A percentile compares a stretch with the other conserved stretches of the same genome.
phyloP scores from a whole-genome alignment of 2,888 invertebrate genomes.

The Mermis nigrescens region DNA sequence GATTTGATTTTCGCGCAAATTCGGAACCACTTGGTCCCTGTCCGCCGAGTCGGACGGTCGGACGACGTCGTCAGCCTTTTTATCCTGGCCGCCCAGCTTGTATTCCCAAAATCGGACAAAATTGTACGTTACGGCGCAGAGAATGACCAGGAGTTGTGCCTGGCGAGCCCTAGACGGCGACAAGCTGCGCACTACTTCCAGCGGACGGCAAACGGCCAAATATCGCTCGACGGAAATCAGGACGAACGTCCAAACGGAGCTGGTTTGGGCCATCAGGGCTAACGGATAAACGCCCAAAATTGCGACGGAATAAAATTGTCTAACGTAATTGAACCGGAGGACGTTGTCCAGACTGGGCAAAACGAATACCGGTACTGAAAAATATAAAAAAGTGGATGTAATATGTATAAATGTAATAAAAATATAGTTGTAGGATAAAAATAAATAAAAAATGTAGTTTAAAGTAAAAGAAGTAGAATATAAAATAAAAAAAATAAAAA shows the following conservation, averaged over 20 bases:
- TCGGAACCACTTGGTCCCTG: not conserved
- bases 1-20: not conserved
- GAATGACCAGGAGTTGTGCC: not conserved
- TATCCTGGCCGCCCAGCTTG: no score
- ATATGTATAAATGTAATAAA: no score
- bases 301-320: not conserved
- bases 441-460: no score
- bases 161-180: not conserved
- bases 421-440: no score
- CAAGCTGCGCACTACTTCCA: not conserved
- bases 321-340: not conserved
- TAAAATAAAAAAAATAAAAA: no score
- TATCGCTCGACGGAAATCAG: not conserved
- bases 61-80: no score
- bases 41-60: no score
- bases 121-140: not conserved
- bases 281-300: not conserved
- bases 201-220: constrained; percentile 1
- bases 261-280: not conserved
- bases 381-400: no score
- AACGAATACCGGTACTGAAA: constrained; percentile 1
- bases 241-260: constrained; percentile 1
- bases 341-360: not conserved
- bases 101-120: not conserved
- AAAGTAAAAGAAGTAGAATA: no score